phyloP scores from a whole-genome alignment of 1,140 invertebrate genomes.

The Copidosoma floridanum region DNA sequence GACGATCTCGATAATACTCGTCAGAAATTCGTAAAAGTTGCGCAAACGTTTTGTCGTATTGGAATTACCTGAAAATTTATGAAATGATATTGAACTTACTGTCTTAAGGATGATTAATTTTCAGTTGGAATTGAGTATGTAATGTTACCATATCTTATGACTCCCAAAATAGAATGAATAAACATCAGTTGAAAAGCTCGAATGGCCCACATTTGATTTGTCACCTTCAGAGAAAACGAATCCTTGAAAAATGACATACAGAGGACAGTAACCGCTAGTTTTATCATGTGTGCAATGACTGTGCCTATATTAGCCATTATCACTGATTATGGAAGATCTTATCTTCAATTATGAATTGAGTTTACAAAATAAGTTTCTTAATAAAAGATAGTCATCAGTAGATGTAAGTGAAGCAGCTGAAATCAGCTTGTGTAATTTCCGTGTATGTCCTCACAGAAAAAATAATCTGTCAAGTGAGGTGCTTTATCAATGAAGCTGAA shows the following conservation, averaged over 20 bases:
- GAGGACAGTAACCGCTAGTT: conserved; percentile 43
- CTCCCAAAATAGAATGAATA: conserved; percentile 47
- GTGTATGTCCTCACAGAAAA: no score
- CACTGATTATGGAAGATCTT: conserved; percentile 10
- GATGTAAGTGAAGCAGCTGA: no score
- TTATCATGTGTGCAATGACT: conserved; percentile 46
- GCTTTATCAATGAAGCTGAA: no score
- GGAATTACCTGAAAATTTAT: conserved; percentile 41
- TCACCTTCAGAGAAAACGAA: conserved; percentile 34
- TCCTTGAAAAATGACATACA: conserved; percentile 45
- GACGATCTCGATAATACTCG: conserved; percentile 44
- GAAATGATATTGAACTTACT: conserved; percentile 15
- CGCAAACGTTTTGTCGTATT: conserved; percentile 41
- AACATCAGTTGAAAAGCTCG: conserved; percentile 48
- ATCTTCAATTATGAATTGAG: no score
- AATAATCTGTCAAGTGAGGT: no score
- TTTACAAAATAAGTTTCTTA: no score
- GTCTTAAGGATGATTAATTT: background rate
- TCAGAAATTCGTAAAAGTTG: conserved; percentile 48
- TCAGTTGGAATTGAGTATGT: no score
- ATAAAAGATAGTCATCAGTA: no score
- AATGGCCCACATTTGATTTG: conserved; percentile 39
- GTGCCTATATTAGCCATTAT: conserved; percentile 46
- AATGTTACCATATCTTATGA: conserved; percentile 47
- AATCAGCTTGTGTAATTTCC: no score